Percentiles rank a stretch among this genome's conserved stretches.
Evolutionary conservation across 2,888 invertebrate genomes (phyloP).

Genomic region (Pollenia griseotomentosa): DNA sequence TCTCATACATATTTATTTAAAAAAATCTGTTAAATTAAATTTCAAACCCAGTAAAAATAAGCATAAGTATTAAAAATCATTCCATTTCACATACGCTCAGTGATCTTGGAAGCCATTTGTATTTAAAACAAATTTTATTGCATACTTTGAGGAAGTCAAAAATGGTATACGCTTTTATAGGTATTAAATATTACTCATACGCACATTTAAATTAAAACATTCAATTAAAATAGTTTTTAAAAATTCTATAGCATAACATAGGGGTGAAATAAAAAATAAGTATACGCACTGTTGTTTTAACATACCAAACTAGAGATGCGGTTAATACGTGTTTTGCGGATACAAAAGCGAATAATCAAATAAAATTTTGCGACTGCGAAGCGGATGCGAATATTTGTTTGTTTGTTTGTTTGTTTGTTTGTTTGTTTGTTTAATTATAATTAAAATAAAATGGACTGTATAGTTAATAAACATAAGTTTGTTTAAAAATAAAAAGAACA

Average conservation of each 20-base stretch:
- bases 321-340: not conserved
- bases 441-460: too few relatives aligned
- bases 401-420: too few relatives aligned
- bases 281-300: constrained; percentile 1
- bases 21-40: not conserved
- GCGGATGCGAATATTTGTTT: too few relatives aligned
- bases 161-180: not conserved
- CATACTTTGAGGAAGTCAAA: constrained; percentile 5
- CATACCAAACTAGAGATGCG: not conserved
- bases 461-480: too few relatives aligned
- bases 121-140: not conserved
- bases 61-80: constrained; percentile 4
- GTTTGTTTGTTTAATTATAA: too few relatives aligned
- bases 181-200: not conserved
- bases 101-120: not conserved
- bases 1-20: too few relatives aligned
- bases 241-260: not conserved
- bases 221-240: not conserved
- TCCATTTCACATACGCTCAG: constrained; percentile 22
- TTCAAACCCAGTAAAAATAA: not conserved
- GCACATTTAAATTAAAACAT: not conserved
- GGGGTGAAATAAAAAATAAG: not conserved
- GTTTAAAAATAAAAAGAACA: too few relatives aligned
- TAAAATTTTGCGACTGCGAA: too few relatives aligned
- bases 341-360: too few relatives aligned